These are phyloP conservation scores for Linnaemya vulpina DNA, from an alignment of 2,888 invertebrate species.

Conservation along the genomic window DNA sequence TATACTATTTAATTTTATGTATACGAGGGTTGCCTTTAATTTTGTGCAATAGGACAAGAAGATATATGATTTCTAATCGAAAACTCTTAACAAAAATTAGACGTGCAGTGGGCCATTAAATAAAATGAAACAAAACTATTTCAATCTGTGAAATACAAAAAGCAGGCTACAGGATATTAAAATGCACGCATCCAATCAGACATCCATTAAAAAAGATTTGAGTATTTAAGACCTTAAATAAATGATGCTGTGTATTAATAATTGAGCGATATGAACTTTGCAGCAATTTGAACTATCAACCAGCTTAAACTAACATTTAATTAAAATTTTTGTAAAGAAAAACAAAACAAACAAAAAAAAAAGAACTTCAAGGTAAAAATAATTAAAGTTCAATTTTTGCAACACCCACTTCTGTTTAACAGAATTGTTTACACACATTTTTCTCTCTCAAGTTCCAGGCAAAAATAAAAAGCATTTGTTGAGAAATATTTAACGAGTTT, in stretches of 20 bases:
- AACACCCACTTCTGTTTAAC: constrained; percentile 29
- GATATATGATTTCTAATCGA: too few species aligned
- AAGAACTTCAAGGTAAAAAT: constrained; percentile 28
- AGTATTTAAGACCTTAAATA: not conserved
- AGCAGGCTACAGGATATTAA: too few species aligned
- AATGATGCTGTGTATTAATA: not conserved
- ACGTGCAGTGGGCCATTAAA: too few species aligned
- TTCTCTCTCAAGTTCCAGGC: not conserved
- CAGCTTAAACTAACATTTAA: not conserved
- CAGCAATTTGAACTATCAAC: not conserved
- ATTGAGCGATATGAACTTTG: not conserved
- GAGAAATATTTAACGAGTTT: not conserved
- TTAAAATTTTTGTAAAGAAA: not conserved
- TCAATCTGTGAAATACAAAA: too few species aligned
- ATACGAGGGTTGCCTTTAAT: too few species aligned
- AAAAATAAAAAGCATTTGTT: constrained; percentile 7
- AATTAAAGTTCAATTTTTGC: constrained; percentile 42
- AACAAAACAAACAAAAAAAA: too few species aligned
- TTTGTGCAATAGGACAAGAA: too few species aligned
- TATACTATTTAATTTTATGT: not conserved
- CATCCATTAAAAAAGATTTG: not conserved
- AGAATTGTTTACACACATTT: not conserved
- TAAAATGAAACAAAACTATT: too few species aligned
- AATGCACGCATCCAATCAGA: too few species aligned
- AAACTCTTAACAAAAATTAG: too few species aligned